Percentiles rank a stretch among this genome's conserved stretches.
Evolutionary conservation across 2,797 vertebrate species (phyloP).

Genomic region (Lacerta viridis): DNA sequence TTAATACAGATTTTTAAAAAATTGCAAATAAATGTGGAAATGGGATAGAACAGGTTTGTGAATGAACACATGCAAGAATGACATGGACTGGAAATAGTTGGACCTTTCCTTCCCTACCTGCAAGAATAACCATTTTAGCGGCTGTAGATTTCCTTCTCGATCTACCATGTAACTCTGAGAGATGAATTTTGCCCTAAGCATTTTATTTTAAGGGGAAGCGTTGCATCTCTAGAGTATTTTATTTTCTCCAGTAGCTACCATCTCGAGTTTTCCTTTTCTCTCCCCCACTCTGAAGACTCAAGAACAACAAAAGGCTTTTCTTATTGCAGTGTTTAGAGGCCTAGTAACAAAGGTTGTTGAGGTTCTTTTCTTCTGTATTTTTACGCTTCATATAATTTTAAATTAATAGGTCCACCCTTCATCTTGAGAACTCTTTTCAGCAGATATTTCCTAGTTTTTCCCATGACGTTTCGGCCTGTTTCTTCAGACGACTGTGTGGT

Average conservation of each 20-base stretch:
- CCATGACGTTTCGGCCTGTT: constrained; percentile 80
- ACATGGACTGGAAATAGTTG: too few species aligned
- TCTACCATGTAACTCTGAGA: neutral
- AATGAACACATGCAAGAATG: neutral
- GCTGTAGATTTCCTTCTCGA: neutral
- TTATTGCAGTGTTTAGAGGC: constrained; percentile 41
- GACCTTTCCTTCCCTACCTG: neutral
- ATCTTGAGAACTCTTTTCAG: constrained; percentile 77
- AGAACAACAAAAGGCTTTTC: constrained; percentile 22
- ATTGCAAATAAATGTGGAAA: neutral
- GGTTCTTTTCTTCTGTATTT: constrained; percentile 59
- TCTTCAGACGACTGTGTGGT: constrained; percentile 77
- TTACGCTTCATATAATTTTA: constrained; percentile 59
- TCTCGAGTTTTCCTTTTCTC: neutral
- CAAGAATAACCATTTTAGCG: accelerated
- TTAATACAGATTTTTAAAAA: neutral
- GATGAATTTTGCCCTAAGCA: neutral
- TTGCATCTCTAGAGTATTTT: neutral
- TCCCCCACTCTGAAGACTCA: constrained; percentile 28
- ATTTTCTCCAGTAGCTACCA: constrained; percentile 28
- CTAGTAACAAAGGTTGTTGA: constrained; percentile 37
- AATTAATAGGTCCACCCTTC: constrained; percentile 76
- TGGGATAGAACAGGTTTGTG: neutral
- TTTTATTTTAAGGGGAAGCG: constrained; percentile 22
- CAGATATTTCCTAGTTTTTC: constrained; percentile 82